Evolutionary conservation across 2,113 vertebrate genomes (phyloP).

Genomic region (Protobothrops mucrosquamatus): DNA sequence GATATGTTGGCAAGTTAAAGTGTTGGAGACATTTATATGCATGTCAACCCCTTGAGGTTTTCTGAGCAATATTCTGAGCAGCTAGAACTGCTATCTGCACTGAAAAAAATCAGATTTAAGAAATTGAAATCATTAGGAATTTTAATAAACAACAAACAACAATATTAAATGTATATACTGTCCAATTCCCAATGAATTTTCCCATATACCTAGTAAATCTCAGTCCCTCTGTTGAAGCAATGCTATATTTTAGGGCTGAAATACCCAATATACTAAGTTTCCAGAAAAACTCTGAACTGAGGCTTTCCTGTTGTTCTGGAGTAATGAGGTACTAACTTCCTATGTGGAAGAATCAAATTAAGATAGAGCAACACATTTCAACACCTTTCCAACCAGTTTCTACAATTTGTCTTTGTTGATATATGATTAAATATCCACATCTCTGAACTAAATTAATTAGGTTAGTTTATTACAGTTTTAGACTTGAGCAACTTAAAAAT

Average conservation of each 20-base stretch:
- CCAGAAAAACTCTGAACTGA: too few species aligned
- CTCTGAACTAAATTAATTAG: neutral
- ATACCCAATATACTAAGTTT: too few species aligned
- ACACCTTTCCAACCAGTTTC: neutral
- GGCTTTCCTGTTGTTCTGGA: too few species aligned
- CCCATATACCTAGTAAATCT: neutral
- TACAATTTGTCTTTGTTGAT: neutral
- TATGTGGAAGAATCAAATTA: neutral
- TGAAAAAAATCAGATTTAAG: neutral
- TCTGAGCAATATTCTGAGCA: neutral
- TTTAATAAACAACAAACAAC: too few species aligned
- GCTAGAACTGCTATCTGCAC: neutral
- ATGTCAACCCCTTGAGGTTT: neutral
- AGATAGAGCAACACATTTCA: neutral
- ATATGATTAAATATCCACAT: neutral
- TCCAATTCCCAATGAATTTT: neutral
- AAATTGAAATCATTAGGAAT: conserved; percentile 18
- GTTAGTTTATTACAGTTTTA: too few species aligned
- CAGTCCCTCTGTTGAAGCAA: neutral
- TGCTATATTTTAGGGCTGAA: neutral
- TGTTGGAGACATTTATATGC: neutral
- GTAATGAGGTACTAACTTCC: too few species aligned
- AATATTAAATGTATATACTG: too few species aligned
- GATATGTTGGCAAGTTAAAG: neutral
- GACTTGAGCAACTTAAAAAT: too few species aligned